phyloP scores from a whole-genome alignment of 2,888 invertebrate genomes.

The Polymixis lichenea region DNA sequence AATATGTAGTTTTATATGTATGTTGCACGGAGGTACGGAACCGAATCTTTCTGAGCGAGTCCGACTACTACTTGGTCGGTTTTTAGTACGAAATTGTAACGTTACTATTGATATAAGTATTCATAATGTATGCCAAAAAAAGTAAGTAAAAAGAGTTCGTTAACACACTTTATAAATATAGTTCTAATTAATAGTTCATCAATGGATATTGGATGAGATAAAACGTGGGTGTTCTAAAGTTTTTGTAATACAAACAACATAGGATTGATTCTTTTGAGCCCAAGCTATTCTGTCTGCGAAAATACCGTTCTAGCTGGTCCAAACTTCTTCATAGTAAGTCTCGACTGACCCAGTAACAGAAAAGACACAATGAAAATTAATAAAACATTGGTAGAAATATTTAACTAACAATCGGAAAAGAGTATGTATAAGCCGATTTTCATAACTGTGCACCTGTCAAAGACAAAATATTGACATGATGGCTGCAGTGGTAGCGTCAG shows the following conservation, averaged over 20 bases:
- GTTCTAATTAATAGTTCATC: slow-evolving; percentile 7
- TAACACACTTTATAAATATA: slow-evolving; percentile 21
- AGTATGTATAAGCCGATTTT: too few relatives aligned
- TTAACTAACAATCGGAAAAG: background rate
- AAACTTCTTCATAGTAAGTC: background rate
- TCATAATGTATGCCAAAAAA: slow-evolving; percentile 6
- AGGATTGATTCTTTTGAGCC: slow-evolving; percentile 20
- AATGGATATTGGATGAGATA: background rate
- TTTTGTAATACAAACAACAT: slow-evolving; percentile 18
- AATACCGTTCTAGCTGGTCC: slow-evolving; percentile 16
- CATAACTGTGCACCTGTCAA: too few relatives aligned
- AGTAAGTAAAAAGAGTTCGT: slow-evolving; percentile 12
- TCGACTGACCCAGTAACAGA: slow-evolving; percentile 5
- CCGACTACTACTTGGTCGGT: background rate
- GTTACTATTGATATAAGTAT: background rate
- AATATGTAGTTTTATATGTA: background rate
- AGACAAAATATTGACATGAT: too few relatives aligned
- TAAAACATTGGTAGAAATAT: background rate
- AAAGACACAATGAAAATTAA: background rate
- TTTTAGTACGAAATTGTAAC: background rate
- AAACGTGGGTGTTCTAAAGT: slow-evolving; percentile 2
- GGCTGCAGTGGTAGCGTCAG: too few relatives aligned
- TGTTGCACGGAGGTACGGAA: background rate
- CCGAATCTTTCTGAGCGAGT: background rate
- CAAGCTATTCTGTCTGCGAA: slow-evolving; percentile 12